Conservation (phyloP, 1,140 invertebrate species). For the Cherax quadricarinatus region DNA sequence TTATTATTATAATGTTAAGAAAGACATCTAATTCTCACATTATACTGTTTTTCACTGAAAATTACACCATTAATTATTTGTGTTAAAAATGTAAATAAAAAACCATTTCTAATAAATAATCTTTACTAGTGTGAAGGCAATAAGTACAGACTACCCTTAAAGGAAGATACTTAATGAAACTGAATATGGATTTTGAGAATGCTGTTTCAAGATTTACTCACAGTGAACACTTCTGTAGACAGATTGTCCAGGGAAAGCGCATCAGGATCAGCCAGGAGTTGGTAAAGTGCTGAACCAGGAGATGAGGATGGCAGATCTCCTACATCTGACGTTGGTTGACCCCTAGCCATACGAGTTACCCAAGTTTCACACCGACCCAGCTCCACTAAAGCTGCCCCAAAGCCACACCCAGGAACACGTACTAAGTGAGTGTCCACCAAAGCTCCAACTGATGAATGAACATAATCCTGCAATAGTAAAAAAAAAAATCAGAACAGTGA, state of each 20-base stretch:
- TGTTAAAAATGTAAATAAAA: too few species aligned
- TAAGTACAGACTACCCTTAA: too few species aligned
- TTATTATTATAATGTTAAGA: too few species aligned
- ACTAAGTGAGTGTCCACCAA: conserved; percentile 82
- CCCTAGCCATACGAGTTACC: conserved; percentile 79
- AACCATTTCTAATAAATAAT: too few species aligned
- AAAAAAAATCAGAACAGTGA: background rate
- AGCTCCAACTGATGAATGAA: conserved; percentile 79
- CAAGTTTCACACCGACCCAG: conserved; percentile 82
- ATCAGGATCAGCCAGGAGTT: conserved; percentile 82
- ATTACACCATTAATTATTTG: too few species aligned
- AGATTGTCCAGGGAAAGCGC: conserved; percentile 81
- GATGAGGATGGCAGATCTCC: conserved; percentile 80
- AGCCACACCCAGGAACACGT: conserved; percentile 78
- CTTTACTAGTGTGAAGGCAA: too few species aligned
- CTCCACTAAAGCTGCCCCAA: conserved; percentile 81
- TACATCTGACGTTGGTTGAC: conserved; percentile 78
- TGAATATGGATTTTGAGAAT: background rate
- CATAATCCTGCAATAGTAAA: conserved; percentile 77
- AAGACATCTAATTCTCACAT: too few species aligned
- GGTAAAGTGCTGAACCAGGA: conserved; percentile 82
- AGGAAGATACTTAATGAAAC: too few species aligned
- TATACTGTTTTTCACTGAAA: too few species aligned
- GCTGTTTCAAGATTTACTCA: conserved; percentile 74
- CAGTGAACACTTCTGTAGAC: conserved; percentile 81